These are phyloP conservation scores for Pammene fasciana DNA, from an alignment of 2,888 invertebrate species.

Conservation along the genomic window DNA sequence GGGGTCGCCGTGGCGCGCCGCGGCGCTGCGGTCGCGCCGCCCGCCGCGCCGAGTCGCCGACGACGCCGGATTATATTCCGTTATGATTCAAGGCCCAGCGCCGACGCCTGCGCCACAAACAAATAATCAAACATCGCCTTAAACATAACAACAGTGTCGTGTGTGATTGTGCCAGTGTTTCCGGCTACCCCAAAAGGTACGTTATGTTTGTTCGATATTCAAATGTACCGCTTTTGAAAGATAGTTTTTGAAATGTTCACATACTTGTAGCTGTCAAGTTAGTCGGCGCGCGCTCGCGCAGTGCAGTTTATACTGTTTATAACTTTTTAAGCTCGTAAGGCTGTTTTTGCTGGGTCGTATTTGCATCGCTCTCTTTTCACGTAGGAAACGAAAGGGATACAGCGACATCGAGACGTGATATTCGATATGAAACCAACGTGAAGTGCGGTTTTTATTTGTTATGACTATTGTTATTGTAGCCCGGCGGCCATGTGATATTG, in stretches of 20 bases:
- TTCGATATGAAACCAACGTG: constrained; percentile 1
- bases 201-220: background rate
- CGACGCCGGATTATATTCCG: constrained; percentile 49
- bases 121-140: constrained; percentile 21
- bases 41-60: constrained; percentile 48
- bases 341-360: background rate
- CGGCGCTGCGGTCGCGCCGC: constrained; percentile 68
- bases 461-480: constrained; percentile 14
- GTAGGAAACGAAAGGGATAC: constrained; percentile 4
- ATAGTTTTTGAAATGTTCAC: constrained; percentile 15
- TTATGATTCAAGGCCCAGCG: constrained; percentile 48
- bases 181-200: constrained; percentile 8
- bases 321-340: background rate
- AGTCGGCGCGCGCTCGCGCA: background rate
- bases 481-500: constrained; percentile 14
- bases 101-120: constrained; percentile 49
- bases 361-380: constrained; percentile 18
- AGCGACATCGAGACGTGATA: background rate
- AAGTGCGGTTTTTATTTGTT: constrained; percentile 1
- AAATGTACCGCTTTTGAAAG: constrained; percentile 7
- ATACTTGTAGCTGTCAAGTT: constrained; percentile 6
- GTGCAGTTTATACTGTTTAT: background rate
- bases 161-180: constrained; percentile 7
- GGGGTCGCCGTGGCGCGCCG: constrained; percentile 70
- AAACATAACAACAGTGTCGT: constrained; percentile 29